Conservation (phyloP, 2,888 invertebrate species). For the Trachelus iudaicus region DNA sequence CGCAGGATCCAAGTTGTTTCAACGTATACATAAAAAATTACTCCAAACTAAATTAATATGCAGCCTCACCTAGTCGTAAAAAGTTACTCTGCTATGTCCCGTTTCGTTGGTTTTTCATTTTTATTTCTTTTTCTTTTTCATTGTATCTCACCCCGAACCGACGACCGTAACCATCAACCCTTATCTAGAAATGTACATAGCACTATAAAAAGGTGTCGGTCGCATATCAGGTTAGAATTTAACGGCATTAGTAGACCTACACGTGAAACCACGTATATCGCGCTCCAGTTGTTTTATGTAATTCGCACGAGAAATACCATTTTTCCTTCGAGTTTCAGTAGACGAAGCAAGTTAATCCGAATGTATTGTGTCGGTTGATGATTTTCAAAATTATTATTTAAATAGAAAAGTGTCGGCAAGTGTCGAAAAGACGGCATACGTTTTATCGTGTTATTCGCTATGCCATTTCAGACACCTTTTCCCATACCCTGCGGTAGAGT, state of each 20-base stretch:
- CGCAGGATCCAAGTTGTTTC: not conserved
- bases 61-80: slow-evolving; percentile 9
- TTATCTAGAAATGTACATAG: not conserved
- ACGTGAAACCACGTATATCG: not conserved
- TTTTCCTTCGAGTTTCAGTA: not conserved
- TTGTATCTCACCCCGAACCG: not conserved
- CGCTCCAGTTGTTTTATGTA: not conserved
- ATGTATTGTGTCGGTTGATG: not conserved
- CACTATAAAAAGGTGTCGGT: not conserved
- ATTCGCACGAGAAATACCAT: not conserved
- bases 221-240: not conserved
- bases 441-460: too few species aligned
- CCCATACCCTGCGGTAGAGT: not conserved
- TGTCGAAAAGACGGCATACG: too few species aligned
- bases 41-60: slow-evolving; percentile 10
- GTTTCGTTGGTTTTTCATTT: not conserved
- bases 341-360: not conserved
- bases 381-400: not conserved
- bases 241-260: not conserved
- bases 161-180: not conserved
- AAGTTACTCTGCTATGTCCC: not conserved
- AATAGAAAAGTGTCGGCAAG: too few species aligned
- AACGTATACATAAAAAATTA: not conserved
- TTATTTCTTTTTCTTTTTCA: not conserved
- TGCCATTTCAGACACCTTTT: too few species aligned